These are phyloP conservation scores for Troilus luridus DNA, from an alignment of 2,888 invertebrate species.

Conservation along the genomic window DNA sequence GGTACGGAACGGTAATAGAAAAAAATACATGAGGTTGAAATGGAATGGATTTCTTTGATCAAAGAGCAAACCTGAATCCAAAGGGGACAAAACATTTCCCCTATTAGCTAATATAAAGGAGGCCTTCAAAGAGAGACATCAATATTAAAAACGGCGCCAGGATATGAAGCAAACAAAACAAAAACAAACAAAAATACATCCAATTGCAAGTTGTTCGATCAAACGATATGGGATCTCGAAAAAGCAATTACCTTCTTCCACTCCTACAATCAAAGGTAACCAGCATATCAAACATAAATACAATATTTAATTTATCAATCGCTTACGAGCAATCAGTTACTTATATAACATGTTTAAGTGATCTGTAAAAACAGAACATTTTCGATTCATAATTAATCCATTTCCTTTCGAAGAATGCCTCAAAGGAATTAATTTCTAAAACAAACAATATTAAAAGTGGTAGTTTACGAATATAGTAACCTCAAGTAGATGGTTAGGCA, in stretches of 20 bases:
- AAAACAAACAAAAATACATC: not conserved
- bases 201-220: not conserved
- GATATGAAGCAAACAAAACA: not conserved
- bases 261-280: not conserved
- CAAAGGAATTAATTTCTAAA: no score
- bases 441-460: no score
- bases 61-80: not conserved
- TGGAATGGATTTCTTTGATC: not conserved
- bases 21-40: not conserved
- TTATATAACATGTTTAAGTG: no score
- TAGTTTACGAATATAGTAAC: no score
- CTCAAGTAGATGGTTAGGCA: no score
- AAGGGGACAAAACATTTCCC: not conserved
- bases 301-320: no score
- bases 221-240: not conserved
- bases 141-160: not conserved
- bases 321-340: not conserved
- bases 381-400: no score
- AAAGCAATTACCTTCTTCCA: not conserved
- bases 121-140: not conserved
- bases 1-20: not conserved
- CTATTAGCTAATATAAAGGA: not conserved
- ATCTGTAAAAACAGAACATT: no score
- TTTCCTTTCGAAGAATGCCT: no score
- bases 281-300: not conserved